Base-by-base conservation (phyloP, 2,113 vertebrate species). In the Mormoops blainvillei region DNA sequence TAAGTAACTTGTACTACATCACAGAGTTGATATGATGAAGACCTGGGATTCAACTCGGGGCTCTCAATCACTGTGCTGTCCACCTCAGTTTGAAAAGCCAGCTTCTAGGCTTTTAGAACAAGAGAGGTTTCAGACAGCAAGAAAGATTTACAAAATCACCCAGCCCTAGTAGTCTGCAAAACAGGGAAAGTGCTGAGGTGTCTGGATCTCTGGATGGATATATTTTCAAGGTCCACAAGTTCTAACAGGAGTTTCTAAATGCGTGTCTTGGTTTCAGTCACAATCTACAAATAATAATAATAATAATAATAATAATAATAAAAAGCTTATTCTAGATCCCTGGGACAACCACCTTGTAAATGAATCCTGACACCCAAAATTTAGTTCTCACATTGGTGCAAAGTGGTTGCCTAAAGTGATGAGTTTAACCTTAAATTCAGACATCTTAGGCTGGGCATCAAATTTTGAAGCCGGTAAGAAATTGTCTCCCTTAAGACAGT, bases 401-500 rank as follows among this genome's bases (percentile, higher is more conserved):
- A 77, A 87, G 31, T 22, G 31, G 78, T 70, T 43, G 11, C 52
- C 74, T 94, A 22, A 58, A 80, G 41, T 81, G 45, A 73, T 16
- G 2, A 41, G 28, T 87, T 71, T 56, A 74, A 87, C 36, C 84
- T 91, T 85, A 83, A 95, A 89, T 38, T 48, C 76, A 92, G 22
- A 43, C 86, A 73, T 89, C 33, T 92, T 74, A 92, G 36, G 80
- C 70, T 48, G n/a, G 61, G 18, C n/a, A 87, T 78, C 54, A 92
- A 16, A 94, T 67, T 97, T n/a, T 96, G 50, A 93, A 71, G 28
- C 91, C 82, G 84, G 38, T 41, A 87, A 94, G 85, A 91, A 73
- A 76, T 26, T 45, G 13, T 81, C 87, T 90, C 33, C 22, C 65
- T 90, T 89, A 78, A 71, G 85, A 88, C 18, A n/a, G 43, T 71